phyloP scores from a whole-genome alignment of 1,140 invertebrate species.

The Platorchestia sp. region DNA sequence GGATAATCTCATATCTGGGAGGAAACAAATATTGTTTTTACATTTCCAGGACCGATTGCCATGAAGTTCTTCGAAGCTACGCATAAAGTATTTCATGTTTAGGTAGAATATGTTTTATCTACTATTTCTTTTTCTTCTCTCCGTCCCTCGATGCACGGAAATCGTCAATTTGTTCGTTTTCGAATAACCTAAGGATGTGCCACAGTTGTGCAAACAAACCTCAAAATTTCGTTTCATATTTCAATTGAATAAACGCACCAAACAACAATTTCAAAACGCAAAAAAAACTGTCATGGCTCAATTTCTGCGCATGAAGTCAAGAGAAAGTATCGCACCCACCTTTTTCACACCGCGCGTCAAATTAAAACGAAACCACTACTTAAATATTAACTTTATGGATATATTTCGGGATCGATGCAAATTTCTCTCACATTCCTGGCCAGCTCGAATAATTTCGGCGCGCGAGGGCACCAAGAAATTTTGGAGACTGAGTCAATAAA shows the following conservation, averaged over 20 bases:
- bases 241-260: neutral
- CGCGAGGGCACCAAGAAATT: neutral
- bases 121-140: neutral
- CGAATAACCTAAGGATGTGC: neutral
- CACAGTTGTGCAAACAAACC: neutral
- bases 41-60: neutral
- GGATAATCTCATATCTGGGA: neutral
- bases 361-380: neutral
- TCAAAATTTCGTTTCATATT: neutral
- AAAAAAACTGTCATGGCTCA: neutral
- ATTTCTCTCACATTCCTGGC: neutral
- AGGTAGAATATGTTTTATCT: neutral
- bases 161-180: neutral
- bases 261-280: neutral
- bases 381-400: neutral
- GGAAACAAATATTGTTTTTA: neutral
- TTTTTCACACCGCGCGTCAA: neutral
- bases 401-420: neutral
- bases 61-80: neutral
- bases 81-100: neutral
- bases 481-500: neutral
- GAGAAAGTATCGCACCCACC: neutral
- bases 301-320: neutral
- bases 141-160: neutral
- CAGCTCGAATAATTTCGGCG: neutral